Percentiles rank a stretch among this genome's conserved stretches.
Conservation (phyloP, 2,113 vertebrate genomes). For the Aegypius monachus region DNA sequence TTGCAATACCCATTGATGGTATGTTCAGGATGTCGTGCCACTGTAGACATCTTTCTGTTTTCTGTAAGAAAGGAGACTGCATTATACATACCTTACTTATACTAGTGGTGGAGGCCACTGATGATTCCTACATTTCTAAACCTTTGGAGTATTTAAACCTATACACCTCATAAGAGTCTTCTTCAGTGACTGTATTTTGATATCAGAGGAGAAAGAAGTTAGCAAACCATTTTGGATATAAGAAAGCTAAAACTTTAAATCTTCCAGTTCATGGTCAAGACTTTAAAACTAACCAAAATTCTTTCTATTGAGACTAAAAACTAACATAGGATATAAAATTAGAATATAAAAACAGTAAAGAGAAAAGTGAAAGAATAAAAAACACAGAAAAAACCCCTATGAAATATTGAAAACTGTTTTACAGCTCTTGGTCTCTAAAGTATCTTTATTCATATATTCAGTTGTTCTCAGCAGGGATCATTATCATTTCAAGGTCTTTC, state of each 20-base stretch:
- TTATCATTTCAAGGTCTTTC: background rate
- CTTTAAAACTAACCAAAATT: background rate
- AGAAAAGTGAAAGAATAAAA: background rate
- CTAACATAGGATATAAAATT: background rate
- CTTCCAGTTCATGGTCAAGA: background rate
- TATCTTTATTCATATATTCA: background rate
- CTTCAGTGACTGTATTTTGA: background rate
- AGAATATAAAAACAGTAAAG: background rate
- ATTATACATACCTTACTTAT: background rate
- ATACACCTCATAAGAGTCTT: background rate
- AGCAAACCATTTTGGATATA: background rate
- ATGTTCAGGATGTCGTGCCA: background rate
- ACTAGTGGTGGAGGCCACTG: background rate
- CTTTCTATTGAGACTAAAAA: background rate
- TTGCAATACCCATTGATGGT: background rate
- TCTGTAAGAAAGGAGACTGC: background rate
- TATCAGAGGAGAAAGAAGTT: background rate
- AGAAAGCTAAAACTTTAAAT: background rate
- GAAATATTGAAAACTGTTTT: background rate
- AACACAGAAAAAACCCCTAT: fast-evolving
- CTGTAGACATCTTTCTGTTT: background rate
- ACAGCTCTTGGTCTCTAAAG: background rate
- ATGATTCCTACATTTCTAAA: background rate
- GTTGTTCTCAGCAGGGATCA: background rate
- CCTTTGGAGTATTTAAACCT: background rate